Base-by-base conservation (phyloP, 2,797 vertebrate genomes). In the Selene dorsalis region DNA sequence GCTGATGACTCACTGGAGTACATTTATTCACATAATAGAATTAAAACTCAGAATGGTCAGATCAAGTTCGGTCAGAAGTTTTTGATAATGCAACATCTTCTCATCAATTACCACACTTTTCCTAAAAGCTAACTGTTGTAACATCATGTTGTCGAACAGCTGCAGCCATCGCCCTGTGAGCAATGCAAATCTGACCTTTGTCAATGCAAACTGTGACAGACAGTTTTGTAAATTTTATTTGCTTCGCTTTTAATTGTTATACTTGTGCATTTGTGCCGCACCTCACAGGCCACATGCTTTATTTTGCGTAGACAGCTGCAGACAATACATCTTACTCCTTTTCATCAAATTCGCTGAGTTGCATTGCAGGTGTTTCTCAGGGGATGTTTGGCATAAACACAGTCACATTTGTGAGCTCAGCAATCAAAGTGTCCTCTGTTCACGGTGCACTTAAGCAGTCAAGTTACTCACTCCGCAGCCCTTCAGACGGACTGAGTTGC, bases 381-480 rank as follows among this genome's bases (percentile, higher is more conserved):
- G 14, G 26, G 47, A 62, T 53, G 24, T 76, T 52, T 39, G 13
- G 8, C 73, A 59, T 71, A 58, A 72, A 73, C 58, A 67, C 24
- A 8, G 63, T 52, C 41, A 14, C 24, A 35, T 83, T 79, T 72
- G 48, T 35, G 18, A 45, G 64, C 41, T 73, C 56, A 61, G 52
- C 52, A 55, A 65, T 73, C 12, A 35, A 43, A 66, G 58, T 14
- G 17, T 71, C 48, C 26, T 61, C 53, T 30, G 48, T 61, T 55
- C 45, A 45, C n/a, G 16, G 17, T 71, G 61, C 83, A 69, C 80
- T 74, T 70, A n/a, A 86, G 61, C 74, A 69, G 77, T 77, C 72
- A 53, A 69, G 64, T 76, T 61, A 43, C 45, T 88, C 86, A 69
- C 83, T 74, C 84, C 65, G 59, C 80, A 67, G 32, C 77, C 75